These are phyloP conservation scores for Heliconius cydno DNA, from an alignment of 2,888 invertebrate species.

Conservation along the genomic window DNA sequence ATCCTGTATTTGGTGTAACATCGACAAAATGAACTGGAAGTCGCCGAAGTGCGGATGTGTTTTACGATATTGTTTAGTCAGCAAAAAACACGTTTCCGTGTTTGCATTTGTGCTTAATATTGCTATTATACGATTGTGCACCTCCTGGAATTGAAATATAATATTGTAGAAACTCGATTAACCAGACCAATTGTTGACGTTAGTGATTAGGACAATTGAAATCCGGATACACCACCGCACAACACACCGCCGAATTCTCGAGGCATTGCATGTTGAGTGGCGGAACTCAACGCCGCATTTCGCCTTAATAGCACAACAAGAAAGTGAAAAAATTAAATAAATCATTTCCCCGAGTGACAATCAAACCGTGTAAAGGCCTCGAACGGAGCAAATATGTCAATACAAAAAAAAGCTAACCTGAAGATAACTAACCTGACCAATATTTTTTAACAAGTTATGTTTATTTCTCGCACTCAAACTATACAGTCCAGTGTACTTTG, in stretches of 20 bases:
- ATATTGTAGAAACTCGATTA: neutral
- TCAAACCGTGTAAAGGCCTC: neutral
- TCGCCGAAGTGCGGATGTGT: conserved; percentile 67
- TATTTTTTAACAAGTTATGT: conserved; percentile 1
- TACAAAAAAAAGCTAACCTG: neutral
- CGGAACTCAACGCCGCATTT: too few species aligned
- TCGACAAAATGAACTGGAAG: conserved; percentile 63
- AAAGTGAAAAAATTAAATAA: too few species aligned
- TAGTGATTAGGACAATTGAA: neutral
- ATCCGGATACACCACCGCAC: too few species aligned
- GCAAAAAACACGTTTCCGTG: conserved; percentile 48
- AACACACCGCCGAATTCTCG: too few species aligned
- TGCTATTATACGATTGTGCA: conserved; percentile 56
- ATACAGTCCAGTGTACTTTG: conserved; percentile 57
- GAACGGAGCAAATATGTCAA: neutral
- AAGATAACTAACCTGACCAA: conserved; percentile 16
- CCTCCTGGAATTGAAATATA: conserved; percentile 52
- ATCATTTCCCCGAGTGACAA: too few species aligned
- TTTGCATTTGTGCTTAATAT: conserved; percentile 48
- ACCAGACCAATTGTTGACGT: neutral
- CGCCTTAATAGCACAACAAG: too few species aligned
- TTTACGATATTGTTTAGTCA: conserved; percentile 59
- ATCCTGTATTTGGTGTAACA: conserved; percentile 61
- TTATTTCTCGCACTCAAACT: conserved; percentile 54
- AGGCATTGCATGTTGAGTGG: too few species aligned